Evolutionary conservation across 2,888 invertebrate species (phyloP), one percentile per base, ranked within the genome.

Genomic region (Dione vanillae): DNA sequence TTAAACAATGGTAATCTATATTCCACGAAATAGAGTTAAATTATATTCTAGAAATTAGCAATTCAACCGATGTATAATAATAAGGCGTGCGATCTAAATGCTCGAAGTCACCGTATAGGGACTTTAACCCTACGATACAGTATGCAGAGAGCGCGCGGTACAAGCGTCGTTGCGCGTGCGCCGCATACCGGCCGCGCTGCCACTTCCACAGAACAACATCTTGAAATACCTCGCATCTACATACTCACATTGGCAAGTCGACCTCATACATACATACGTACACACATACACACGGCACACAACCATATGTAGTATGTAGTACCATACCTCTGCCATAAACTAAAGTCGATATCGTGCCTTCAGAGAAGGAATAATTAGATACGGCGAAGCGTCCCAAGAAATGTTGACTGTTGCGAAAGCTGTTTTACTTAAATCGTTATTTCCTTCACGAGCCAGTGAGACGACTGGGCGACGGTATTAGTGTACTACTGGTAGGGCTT

Each of bases 121-220:
- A 78, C 83, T 82, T 83, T 82, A 80, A 82, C 84, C 80, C 82
- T 81, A 77, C 77, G 74, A 84, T 87, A 82, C 78, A 75, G 85
- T 87, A 91, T 91, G 88, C 88, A 78, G 77, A 74, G 76, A 76
- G 80, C 85, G 83, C 76, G 73, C 81, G 78, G 71, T 86, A 91
- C 91, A 90, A 84, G 87, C 83, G 76, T 81, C 80, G 78, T 78
- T 78, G 83, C 77, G 83, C 91, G 89, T 90, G 91, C 77, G 75
- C 81, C 65, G 91, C 83, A 91, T 91, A 82, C 85, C 81, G 43
- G 7, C 43, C 51, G 16, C 43, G 16, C 76, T 75, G 78, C 80
- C 79, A 78, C 80, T 82, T 85, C 80, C 80, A 83, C 76, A 78
- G 82, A 84, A 85, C 76, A 77, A 76, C 79, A 78, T 80, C 79